These are phyloP conservation scores for Scaptomyza hsui DNA, from an alignment of 1,140 invertebrate species.

Conservation along the genomic window DNA sequence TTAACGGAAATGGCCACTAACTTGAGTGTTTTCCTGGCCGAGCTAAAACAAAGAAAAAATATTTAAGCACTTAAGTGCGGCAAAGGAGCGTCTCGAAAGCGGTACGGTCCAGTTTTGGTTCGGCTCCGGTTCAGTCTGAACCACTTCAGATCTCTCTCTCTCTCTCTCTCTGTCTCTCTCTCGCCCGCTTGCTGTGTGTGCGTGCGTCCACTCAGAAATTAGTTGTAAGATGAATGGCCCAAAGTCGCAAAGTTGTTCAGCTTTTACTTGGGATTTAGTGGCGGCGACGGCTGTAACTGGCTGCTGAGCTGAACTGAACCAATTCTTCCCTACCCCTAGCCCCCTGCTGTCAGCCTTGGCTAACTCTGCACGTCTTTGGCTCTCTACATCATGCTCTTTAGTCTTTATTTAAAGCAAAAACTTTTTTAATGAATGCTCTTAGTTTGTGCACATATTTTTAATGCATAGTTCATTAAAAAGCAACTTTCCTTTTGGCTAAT, in stretches of 20 bases:
- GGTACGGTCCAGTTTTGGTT: background rate
- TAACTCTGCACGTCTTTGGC: slow-evolving; percentile 30
- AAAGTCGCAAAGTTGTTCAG: slow-evolving; percentile 79
- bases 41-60: slow-evolving; percentile 71
- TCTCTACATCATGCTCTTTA: slow-evolving; percentile 45
- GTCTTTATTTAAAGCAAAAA: slow-evolving; percentile 70
- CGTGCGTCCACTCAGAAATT: slow-evolving; percentile 80
- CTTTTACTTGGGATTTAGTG: slow-evolving; percentile 76
- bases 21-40: slow-evolving; percentile 61
- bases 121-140: background rate
- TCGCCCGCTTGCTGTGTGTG: slow-evolving; percentile 45
- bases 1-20: slow-evolving; percentile 78
- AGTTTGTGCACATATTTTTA: slow-evolving; percentile 80
- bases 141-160: slow-evolving; percentile 13
- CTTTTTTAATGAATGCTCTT: slow-evolving; percentile 82
- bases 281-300: slow-evolving; percentile 51
- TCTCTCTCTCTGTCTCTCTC: too few relatives aligned
- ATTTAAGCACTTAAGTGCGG: slow-evolving; percentile 77
- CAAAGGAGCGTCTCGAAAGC: background rate
- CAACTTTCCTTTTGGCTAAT: slow-evolving; percentile 50
- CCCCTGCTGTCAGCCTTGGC: background rate
- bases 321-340: background rate
- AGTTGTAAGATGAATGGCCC: slow-evolving; percentile 78
- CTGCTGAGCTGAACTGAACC: slow-evolving; percentile 12
- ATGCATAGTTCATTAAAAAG: slow-evolving; percentile 79